phyloP scores from a whole-genome alignment of 2,888 invertebrate genomes.

The Oxytorus armatus region DNA sequence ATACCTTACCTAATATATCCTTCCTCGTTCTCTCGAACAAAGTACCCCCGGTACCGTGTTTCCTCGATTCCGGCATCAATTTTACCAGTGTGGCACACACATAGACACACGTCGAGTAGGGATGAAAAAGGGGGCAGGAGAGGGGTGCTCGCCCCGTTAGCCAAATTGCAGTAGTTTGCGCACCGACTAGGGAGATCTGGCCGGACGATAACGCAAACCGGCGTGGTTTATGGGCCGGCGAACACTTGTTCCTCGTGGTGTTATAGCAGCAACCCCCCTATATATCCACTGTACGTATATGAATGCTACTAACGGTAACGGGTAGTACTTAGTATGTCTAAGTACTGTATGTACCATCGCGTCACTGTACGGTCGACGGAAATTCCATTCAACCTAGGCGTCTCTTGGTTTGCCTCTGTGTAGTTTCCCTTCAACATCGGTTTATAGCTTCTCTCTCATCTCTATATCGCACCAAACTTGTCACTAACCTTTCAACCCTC shows the following conservation, averaged over 20 bases:
- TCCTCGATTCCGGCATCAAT: conserved; percentile 62
- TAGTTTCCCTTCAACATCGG: conserved; percentile 50
- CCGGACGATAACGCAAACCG: conserved; percentile 81
- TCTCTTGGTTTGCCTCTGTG: conserved; percentile 21
- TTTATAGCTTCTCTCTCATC: conserved; percentile 45
- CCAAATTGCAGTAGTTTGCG: conserved; percentile 80
- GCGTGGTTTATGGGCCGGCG: conserved; percentile 81
- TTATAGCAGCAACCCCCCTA: conserved; percentile 21
- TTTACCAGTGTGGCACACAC: conserved; percentile 50
- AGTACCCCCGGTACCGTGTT: conserved; percentile 35
- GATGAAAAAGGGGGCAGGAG: background rate
- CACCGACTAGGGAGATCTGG: conserved; percentile 79
- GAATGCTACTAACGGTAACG: conserved; percentile 3
- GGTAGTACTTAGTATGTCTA: too few species aligned
- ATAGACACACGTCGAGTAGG: background rate
- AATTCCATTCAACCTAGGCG: conserved; percentile 27
- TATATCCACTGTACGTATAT: background rate
- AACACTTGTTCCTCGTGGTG: conserved; percentile 71
- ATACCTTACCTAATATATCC: conserved; percentile 40
- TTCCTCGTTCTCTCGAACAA: conserved; percentile 47
- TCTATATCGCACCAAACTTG: conserved; percentile 23
- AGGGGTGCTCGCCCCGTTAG: conserved; percentile 67
- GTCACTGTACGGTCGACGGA: conserved; percentile 44
- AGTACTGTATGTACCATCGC: conserved; percentile 9
- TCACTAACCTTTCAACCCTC: background rate